Conservation (phyloP, 2,888 invertebrate genomes). For the Campaea margaritaria region DNA sequence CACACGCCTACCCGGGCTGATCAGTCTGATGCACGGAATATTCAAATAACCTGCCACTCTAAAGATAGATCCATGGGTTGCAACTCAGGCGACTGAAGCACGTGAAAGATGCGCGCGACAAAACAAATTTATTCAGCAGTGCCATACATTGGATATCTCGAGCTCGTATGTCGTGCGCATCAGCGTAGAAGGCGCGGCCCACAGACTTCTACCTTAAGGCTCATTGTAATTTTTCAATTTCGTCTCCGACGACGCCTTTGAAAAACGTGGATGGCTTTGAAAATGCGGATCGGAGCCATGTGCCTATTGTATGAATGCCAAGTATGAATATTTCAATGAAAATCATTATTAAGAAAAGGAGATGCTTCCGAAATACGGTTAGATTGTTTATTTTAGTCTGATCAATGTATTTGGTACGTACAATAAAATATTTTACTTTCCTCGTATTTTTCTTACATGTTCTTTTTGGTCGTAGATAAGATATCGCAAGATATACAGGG, state of each 20-base stretch:
- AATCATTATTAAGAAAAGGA: slow-evolving; percentile 37
- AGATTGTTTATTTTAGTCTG: slow-evolving; percentile 1
- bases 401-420: slow-evolving; percentile 5
- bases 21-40: slow-evolving; percentile 26
- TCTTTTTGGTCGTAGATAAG: no score
- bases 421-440: no score
- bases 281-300: slow-evolving; percentile 4
- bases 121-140: no score
- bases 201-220: no score
- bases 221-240: slow-evolving; percentile 52
- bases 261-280: slow-evolving; percentile 14
- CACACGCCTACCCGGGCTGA: slow-evolving; percentile 22
- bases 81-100: no score
- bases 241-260: slow-evolving; percentile 10
- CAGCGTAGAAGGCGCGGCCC: no score
- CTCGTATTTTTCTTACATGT: no score
- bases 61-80: no score
- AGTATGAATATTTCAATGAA: slow-evolving; percentile 47
- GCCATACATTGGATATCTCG: no score
- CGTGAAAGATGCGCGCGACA: no score
- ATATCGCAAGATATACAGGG: no score
- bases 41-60: slow-evolving; percentile 32
- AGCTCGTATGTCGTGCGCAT: no score
- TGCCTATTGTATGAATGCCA: slow-evolving; percentile 19
- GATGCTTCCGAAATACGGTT: background rate